A percentile compares a stretch with the other conserved stretches of the same genome.
phyloP scores from a whole-genome alignment of 2,797 vertebrate genomes.

The Enteromius thamalakanensis region DNA sequence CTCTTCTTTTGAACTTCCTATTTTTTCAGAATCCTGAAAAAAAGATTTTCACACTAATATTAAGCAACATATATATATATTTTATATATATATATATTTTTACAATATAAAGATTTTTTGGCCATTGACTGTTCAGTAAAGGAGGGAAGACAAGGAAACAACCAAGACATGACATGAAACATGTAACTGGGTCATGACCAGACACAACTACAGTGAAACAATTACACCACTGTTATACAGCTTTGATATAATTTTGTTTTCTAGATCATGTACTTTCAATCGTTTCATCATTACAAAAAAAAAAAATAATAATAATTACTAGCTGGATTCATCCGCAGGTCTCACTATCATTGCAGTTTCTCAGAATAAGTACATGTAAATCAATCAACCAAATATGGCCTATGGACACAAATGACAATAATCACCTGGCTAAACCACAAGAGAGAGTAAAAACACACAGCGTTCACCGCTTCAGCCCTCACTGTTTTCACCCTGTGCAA shows the following conservation, averaged over 20 bases:
- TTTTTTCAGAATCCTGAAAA: neutral
- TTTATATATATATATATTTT: neutral
- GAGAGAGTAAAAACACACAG: neutral
- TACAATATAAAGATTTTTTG: neutral
- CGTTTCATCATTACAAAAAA: neutral
- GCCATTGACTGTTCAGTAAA: neutral
- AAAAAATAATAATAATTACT: conserved; percentile 13
- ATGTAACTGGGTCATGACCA: neutral
- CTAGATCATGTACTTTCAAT: neutral
- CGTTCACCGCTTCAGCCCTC: neutral
- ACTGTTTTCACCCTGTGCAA: neutral
- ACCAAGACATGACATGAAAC: neutral
- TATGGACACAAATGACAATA: neutral
- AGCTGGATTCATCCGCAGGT: neutral
- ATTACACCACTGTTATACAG: neutral
- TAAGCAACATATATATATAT: neutral
- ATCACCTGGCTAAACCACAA: conserved; percentile 13
- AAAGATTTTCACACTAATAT: neutral
- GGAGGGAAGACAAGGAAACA: neutral
- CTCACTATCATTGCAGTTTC: neutral
- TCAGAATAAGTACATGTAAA: neutral
- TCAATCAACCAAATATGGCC: neutral
- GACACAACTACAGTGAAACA: neutral
- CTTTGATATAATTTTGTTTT: neutral
- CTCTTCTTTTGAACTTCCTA: neutral